Base-by-base conservation (phyloP, 2,888 invertebrate species). In the Catocala nupta region DNA sequence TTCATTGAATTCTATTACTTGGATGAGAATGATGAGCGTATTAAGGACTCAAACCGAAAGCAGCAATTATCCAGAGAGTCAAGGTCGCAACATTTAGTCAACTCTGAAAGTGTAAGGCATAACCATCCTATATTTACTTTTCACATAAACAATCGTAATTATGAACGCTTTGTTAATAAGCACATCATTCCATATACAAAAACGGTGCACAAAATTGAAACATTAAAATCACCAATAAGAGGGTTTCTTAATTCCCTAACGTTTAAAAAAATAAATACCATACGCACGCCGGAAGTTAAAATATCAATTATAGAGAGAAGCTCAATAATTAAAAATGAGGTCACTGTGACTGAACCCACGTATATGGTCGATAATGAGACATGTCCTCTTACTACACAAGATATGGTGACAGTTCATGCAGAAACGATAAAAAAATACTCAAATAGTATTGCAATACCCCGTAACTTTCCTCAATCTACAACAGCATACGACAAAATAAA, bases 1-100 rank as follows among this genome's bases (percentile, higher is more conserved):
- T 89, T 80, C 52, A 92, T 92, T 56, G 92, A 93, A 77, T 93
- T 93, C 81, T 89, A 92, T 78, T 93, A 92, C 76, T 81, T 89
- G 61, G 89, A 92, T 67, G 86, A 90, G 55, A 70, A 67, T 39
- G 78, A 83, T 55, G 81, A 85, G 10, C 71, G 59, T 52, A 9
- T 63, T 0, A 80, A 74, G 60, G 63, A 64, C 52, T 7, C 52
- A 54, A 64, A 61, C 47, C 39, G 7, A 63, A 8, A 16, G 52
- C 55, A 45, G 6, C 16, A 53, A 34, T 25, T 25, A 25, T 25
- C 4, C 25, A 25, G 25, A 25, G 25, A 25, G 25, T 25, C 25
- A 25, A 25, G 25, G 25, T 25, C 25, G 25, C 25, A 25, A 25
- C 25, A 25, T 25, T 25, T 25, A 25, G 4, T 1, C 4, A 25